Base-by-base conservation (phyloP, 2,113 vertebrate species). In the Rhadina sibilatrix region DNA sequence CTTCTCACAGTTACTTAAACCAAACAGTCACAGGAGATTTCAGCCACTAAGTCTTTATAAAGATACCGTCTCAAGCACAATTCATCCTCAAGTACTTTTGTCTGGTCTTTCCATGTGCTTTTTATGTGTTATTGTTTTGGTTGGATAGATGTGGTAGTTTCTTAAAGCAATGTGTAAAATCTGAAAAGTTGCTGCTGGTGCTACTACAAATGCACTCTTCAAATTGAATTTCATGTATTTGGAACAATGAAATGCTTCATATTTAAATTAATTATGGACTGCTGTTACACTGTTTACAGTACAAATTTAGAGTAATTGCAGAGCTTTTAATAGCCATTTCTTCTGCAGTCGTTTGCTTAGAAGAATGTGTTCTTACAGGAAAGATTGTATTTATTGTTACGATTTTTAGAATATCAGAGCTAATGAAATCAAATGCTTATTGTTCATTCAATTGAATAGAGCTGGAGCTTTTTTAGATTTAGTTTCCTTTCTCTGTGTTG, bases 221-320 rank as follows among this genome's bases (percentile, higher is more conserved):
- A 83, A 70, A 89, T 63, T 88, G 25, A 69, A 79, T 87, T 86
- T 86, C 10, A 30, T 88, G 54, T 95, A 70, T 83, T 56, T 80
- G 81, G 60, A 69, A 76, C 84, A 72, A 53, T 87, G 56, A 90
- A 83, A 49, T 80, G 68, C 83, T 94, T 79, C 8, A 4, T 74
- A 15, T 69, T 87, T 86, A 74, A 89, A 96, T 96, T 91, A 94
- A 68, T 89, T 76, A 89, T 77, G 71, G 15, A 42, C 60, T 84
- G 56, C 30, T 68, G 61, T 84, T 92, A 66, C 1, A 31, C 80
- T 70, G 71, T 88, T 86, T 88, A 87, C 72, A 77, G 66, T 89
- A 83, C 46, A 96, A 84, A 81, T 91, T 74, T 75, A 90, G 89
- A 93, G 75, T 71, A 93, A 91, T 64, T 75, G 80, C 20, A 60